Conservation (phyloP, 2,888 invertebrate species). For the Pachycephus smyrnensis region DNA sequence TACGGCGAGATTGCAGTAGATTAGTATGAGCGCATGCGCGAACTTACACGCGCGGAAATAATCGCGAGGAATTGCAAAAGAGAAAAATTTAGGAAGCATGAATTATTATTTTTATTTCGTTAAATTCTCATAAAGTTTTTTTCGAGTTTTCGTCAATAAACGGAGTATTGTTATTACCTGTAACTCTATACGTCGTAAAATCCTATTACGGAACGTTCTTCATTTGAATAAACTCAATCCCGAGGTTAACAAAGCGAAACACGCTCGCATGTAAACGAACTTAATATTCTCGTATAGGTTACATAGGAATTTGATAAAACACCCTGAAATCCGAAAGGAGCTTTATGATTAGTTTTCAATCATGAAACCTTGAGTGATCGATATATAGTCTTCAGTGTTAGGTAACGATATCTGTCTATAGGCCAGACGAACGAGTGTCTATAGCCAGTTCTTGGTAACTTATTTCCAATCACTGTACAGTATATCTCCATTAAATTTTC, state of each 20-base stretch:
- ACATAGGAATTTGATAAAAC: not conserved
- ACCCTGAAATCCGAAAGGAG: not conserved
- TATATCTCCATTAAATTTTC: not conserved
- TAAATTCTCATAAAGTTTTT: no score
- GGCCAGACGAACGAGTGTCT: not conserved
- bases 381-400: not conserved
- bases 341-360: not conserved
- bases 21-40: not conserved
- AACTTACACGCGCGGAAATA: not conserved
- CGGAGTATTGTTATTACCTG: not conserved
- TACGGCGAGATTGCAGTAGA: not conserved
- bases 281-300: not conserved
- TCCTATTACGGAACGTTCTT: not conserved
- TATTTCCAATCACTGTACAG: not conserved
- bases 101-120: not conserved
- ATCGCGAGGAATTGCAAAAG: not conserved
- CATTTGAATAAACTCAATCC: not conserved
- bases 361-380: not conserved
- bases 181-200: no score
- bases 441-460: not conserved
- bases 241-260: not conserved
- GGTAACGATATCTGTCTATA: not conserved
- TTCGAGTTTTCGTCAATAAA: not conserved
- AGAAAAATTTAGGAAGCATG: not conserved
- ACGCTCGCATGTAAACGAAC: not conserved